Evolutionary conservation across 1,140 invertebrate species (phyloP), one percentile per base, ranked within the genome.

Genomic region (Triops longicaudatus): DNA sequence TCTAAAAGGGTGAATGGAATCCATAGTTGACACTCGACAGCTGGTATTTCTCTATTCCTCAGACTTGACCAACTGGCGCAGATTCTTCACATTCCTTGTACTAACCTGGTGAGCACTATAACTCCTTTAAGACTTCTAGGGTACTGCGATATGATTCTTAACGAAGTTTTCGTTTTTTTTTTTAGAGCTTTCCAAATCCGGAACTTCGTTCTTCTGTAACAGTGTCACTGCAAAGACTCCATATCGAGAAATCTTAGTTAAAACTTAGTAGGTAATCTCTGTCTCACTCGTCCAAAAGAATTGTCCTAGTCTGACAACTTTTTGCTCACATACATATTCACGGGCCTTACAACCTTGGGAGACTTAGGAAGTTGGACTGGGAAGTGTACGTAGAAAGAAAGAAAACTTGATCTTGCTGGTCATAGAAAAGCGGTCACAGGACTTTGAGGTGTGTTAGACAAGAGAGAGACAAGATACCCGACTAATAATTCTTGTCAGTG

Each of bases 401-500:
- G 7, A 63, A 9, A 63, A 22, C 50, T 63, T 63, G 50, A 63
- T 63, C 50, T 63, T 63, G 50, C 10, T 63, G 50, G 50, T 63
- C 50, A 9, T 63, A 63, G 50, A 63, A 63, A 63, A 63, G 50
- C 50, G 50, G 50, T 63, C 50, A 63, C 50, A 63, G 50, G 50
- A 63, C 50, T 63, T 37, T 63, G 50, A 63, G 50, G 50, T 63
- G 50, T 63, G 50, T 63, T 63, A 22, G 50, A 63, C 50, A 63
- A 63, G 50, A 63, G 31, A 37, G 50, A 63, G 50, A 22, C 50
- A 63, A 63, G 50, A 63, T 63, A 63, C 50, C 50, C 50, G 50
- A 63, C 50, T 63, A 63, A 63, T 63, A 63, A 63, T 63, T 63
- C 50, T 63, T 63, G 50, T 63, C 50, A 63, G 50, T 63, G 50